Evolutionary conservation across 2,888 invertebrate species (phyloP).

Genomic region (Papilio protenor): DNA sequence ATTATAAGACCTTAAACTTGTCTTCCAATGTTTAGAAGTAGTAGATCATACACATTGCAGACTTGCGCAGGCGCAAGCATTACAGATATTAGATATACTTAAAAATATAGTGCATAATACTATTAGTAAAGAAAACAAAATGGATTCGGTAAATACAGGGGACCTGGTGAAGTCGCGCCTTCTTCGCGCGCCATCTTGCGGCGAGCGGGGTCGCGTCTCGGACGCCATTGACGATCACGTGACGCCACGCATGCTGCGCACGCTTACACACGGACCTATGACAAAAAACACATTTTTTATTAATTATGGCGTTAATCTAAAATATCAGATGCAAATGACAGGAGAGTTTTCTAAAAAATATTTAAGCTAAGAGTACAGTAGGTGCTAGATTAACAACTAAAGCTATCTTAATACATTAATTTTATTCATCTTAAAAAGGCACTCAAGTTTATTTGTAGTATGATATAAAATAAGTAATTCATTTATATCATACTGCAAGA

Average conservation of each 20-base stretch:
- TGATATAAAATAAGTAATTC: no score
- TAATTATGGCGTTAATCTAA: neutral
- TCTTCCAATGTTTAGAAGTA: neutral
- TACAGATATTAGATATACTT: neutral
- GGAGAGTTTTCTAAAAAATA: neutral
- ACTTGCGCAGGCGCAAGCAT: conserved; percentile 7
- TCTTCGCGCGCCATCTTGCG: conserved; percentile 79
- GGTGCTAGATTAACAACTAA: neutral
- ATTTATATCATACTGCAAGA: neutral
- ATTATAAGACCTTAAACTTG: neutral
- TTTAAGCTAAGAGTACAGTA: neutral
- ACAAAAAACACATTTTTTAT: conserved; percentile 51
- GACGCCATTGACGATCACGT: conserved; percentile 75
- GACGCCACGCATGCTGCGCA: conserved; percentile 61
- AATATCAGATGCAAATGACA: neutral
- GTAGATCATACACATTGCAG: neutral
- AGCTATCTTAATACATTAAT: neutral
- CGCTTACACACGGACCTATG: conserved; percentile 55
- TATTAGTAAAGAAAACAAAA: conserved; percentile 37
- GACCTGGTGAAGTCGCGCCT: conserved; percentile 76
- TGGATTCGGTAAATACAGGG: conserved; percentile 59
- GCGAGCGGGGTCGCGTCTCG: conserved; percentile 73
- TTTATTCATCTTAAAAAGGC: neutral
- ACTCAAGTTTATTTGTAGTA: neutral
- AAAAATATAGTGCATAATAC: neutral